These are phyloP conservation scores for Taxidea taxus DNA, from an alignment of 2,113 vertebrate species.

Conservation along the genomic window DNA sequence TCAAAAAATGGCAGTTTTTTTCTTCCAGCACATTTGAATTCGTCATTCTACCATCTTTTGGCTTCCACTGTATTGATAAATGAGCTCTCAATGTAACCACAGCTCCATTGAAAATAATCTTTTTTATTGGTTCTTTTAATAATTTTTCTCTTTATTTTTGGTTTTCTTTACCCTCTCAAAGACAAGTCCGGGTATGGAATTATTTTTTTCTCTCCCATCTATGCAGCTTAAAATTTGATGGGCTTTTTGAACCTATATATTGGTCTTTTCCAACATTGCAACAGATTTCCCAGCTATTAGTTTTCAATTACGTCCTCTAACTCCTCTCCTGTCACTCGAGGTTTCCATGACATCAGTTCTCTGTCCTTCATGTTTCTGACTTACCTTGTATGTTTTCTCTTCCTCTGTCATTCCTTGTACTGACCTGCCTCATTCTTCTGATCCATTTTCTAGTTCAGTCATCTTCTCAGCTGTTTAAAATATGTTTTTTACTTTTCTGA, in stretches of 20 bases:
- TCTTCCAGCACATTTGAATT: neutral
- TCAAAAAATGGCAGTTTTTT: neutral
- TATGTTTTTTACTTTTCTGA: neutral
- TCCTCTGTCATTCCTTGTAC: neutral
- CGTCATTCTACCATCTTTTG: neutral
- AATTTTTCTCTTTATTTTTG: neutral
- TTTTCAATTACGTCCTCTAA: neutral
- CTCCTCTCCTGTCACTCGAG: neutral
- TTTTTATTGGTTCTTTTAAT: neutral
- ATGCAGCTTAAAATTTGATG: neutral
- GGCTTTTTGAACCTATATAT: neutral
- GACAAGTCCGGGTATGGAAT: neutral
- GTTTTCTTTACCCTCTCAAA: neutral
- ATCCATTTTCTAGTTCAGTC: neutral
- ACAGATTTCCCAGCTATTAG: neutral
- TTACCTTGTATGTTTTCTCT: neutral
- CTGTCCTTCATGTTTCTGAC: neutral
- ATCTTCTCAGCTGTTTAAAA: neutral
- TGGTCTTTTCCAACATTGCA: neutral
- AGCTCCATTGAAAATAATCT: neutral
- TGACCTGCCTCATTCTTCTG: neutral
- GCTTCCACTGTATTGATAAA: neutral
- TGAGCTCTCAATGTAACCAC: neutral
- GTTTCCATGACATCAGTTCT: neutral
- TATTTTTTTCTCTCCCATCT: neutral